Evolutionary conservation across 2,113 vertebrate species (phyloP).

Genomic region (Indri indri): DNA sequence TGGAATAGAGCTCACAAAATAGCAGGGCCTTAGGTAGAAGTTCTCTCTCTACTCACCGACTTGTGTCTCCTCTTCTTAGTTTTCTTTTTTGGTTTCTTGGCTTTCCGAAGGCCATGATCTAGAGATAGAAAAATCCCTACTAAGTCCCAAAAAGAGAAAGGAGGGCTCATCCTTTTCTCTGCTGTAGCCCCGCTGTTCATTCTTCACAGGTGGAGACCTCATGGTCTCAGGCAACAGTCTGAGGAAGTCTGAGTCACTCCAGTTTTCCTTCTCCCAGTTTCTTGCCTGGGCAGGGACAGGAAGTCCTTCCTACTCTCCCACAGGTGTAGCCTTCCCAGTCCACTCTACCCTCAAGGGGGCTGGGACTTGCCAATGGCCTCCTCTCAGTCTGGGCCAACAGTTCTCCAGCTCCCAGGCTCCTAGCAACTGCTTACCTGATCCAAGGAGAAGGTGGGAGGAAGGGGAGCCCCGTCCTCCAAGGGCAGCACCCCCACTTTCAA

Average conservation of each 20-base stretch:
- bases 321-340: neutral
- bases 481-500: constrained; percentile 73
- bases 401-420: neutral
- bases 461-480: constrained; percentile 72
- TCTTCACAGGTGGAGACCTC: neutral
- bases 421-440: constrained; percentile 60
- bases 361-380: neutral
- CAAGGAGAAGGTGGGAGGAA: constrained; percentile 61
- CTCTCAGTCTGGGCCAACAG: neutral
- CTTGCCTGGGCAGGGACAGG: neutral
- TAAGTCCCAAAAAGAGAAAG: neutral
- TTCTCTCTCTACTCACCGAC: constrained; percentile 79
- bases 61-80: constrained; percentile 86
- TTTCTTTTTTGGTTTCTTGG: constrained; percentile 86
- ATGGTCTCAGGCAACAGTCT: neutral
- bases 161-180: neutral
- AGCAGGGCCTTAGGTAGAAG: constrained; percentile 1
- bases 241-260: neutral
- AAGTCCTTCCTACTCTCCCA: neutral
- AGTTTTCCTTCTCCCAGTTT: neutral
- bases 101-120: constrained; percentile 84
- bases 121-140: neutral
- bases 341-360: neutral
- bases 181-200: neutral
- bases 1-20: neutral